Evolutionary conservation across 2,113 vertebrate species (phyloP), one percentile per base, ranked within the genome.

Genomic region (Scytalopus superciliaris): DNA sequence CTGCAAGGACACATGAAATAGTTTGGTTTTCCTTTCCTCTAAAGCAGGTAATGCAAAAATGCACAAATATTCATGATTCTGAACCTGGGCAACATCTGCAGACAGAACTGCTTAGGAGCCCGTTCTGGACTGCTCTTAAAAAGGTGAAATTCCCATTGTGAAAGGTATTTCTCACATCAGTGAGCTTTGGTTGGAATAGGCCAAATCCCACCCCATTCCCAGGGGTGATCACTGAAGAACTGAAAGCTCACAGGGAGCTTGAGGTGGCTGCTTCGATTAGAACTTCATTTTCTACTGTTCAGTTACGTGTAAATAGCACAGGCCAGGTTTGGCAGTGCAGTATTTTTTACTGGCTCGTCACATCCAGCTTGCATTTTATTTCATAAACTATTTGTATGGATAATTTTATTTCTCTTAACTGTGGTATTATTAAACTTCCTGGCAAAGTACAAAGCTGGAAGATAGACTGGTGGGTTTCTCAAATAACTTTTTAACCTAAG

Each of bases 321-420:
- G 85, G 84, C 75, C 90, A 87, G 78, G 70, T 97, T 92, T 74
- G 52, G 27, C 86, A 93, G 55, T 66, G 45, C 94, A 72, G 72
- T 63, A 19, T 55, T 68, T 94, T 97, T 97, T 66, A 95, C 90
- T 84, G 66, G 76, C 73, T 95, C 68, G 92, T 95, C 76, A 64
- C 60, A 68, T 70, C 84, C 93, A 91, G 69, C 75, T 96, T 77
- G 45, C 52, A 42, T 92, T 96, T 91, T 92, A 69, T 96, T 98
- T 95, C 57, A 66, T 89, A 62, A 97, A 94, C 56, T 89, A 3
- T 97, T 97, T 97, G 64, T 98, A 96, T 73, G 91, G 74, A 86
- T 96, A 90, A 63, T 72, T 88, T 33, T 89, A 5, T 49, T 91
- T 80, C 93, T 97, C 96, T 97, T 94, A 97, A 72, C 73, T 94